Evolutionary conservation across 2,888 invertebrate species (phyloP).

Genomic region (Pomacea canaliculata): DNA sequence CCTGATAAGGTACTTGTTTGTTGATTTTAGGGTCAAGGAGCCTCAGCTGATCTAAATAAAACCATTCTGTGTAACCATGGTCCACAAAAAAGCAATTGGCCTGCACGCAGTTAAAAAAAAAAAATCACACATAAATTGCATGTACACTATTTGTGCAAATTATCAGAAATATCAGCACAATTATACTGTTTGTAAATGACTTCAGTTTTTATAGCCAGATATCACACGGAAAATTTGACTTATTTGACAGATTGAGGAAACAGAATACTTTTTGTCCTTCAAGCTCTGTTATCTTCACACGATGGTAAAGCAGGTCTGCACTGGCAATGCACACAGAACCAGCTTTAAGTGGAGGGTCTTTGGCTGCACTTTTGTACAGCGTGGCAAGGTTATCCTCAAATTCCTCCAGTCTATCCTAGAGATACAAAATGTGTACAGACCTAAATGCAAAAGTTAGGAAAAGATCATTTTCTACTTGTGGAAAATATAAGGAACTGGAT

Average conservation of each 20-base stretch:
- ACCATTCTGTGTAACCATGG: constrained; percentile 52
- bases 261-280: constrained; percentile 16
- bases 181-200: no score
- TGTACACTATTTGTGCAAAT: no score
- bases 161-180: neutral
- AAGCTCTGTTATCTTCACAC: constrained; percentile 44
- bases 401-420: constrained; percentile 46
- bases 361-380: constrained; percentile 34
- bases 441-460: no score
- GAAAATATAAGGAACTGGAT: no score
- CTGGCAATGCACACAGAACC: constrained; percentile 45
- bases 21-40: constrained; percentile 45
- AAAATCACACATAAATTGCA: neutral
- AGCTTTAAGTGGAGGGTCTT: constrained; percentile 32
- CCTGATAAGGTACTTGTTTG: constrained; percentile 50
- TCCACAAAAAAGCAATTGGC: constrained; percentile 51
- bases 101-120: constrained; percentile 29
- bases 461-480: no score
- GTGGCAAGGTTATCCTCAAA: constrained; percentile 41
- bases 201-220: no score
- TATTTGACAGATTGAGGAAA: no score
- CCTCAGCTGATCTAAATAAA: constrained; percentile 40
- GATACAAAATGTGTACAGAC: neutral
- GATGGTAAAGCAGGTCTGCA: constrained; percentile 47
- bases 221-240: no score